phyloP scores from a whole-genome alignment of 2,797 vertebrate species.

The Chromobotia macracanthus region DNA sequence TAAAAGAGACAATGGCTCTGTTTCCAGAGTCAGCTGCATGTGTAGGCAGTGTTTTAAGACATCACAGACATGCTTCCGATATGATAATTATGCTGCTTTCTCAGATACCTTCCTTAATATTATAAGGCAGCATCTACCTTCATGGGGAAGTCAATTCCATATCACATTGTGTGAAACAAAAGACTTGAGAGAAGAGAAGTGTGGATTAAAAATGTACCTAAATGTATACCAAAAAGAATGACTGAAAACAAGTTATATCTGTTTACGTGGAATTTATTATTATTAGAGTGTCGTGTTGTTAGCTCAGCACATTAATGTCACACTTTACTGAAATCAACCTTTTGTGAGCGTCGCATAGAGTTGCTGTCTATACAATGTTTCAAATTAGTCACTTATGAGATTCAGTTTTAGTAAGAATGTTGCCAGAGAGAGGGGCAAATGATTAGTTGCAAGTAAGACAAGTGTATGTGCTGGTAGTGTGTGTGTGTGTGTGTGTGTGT shows the following conservation, averaged over 20 bases:
- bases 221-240: too few relatives aligned
- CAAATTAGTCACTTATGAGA: not conserved
- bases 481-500: not conserved
- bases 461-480: too few relatives aligned
- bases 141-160: not conserved
- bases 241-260: too few relatives aligned
- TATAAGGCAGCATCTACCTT: not conserved
- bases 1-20: not conserved
- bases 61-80: not conserved
- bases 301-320: not conserved
- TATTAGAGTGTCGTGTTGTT: not conserved
- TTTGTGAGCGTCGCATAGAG: not conserved
- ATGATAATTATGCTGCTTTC: not conserved
- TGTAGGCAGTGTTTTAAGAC: not conserved
- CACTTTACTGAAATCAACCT: not conserved
- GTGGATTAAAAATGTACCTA: too few relatives aligned
- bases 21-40: not conserved
- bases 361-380: not conserved
- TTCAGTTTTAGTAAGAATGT: too few relatives aligned
- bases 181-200: too few relatives aligned
- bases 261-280: too few relatives aligned
- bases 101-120: not conserved
- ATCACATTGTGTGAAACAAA: not conserved
- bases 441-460: not conserved
- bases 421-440: not conserved